These are phyloP conservation scores for Corella eumyota DNA, from an alignment of 23 tunicate genomes.

Conservation along the genomic window DNA sequence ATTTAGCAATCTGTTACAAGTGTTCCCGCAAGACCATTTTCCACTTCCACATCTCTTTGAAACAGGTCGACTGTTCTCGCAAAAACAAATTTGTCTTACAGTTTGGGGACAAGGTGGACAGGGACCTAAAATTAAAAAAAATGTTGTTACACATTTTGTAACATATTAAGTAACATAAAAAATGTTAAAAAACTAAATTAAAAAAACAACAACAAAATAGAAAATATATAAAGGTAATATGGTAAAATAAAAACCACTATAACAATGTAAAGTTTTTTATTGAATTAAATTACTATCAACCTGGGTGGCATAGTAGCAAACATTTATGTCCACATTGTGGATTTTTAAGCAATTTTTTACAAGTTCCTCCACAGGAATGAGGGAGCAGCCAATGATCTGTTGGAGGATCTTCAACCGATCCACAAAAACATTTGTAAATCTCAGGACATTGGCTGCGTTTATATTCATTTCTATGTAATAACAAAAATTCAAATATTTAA, in stretches of 20 bases:
- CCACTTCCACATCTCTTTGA: conserved; percentile 61
- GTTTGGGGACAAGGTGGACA: conserved; percentile 96
- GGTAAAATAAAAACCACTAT: neutral
- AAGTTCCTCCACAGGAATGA: conserved; percentile 72
- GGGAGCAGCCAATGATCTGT: conserved; percentile 78
- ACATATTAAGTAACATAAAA: no score
- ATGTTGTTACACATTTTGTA: no score
- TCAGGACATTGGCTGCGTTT: conserved; percentile 37
- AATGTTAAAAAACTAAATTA: no score
- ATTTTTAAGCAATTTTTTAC: conserved; percentile 38
- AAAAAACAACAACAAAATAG: neutral
- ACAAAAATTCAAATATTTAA: neutral
- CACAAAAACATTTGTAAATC: conserved; percentile 59
- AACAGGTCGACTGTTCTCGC: conserved; percentile 32
- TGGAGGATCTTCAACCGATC: conserved; percentile 43
- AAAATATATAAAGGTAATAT: neutral
- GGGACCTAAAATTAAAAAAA: conserved; percentile 31
- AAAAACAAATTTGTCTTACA: conserved; percentile 37
- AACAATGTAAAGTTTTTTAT: neutral
- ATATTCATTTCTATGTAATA: conserved; percentile 39
- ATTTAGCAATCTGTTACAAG: conserved; percentile 37
- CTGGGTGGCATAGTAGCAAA: conserved; percentile 91
- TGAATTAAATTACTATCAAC: conserved; percentile 5
- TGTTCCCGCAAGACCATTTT: conserved; percentile 56
- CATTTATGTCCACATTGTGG: conserved; percentile 74